Base-by-base conservation (phyloP, 2,888 invertebrate species). In the Catocala sponsa region DNA sequence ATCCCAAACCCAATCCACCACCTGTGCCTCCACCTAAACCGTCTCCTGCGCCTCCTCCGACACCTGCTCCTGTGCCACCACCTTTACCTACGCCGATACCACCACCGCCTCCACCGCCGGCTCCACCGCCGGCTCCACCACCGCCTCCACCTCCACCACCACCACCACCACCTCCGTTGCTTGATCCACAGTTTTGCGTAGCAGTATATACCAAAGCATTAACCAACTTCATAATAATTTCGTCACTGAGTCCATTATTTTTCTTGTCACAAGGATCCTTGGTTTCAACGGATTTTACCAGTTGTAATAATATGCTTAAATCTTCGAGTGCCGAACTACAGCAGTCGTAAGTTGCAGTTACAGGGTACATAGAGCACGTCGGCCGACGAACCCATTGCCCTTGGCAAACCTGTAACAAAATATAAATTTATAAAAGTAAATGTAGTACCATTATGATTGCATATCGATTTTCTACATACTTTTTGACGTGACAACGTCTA, bases 121-220 rank as follows among this genome's bases (percentile, higher is more conserved):
- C n/a, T n/a, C n/a, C n/a, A n/a, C n/a, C n/a, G n/a, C n/a, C n/a
- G n/a, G n/a, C n/a, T n/a, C n/a, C n/a, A n/a, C n/a, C n/a, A n/a
- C n/a, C n/a, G n/a, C n/a, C n/a, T n/a, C n/a, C n/a, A n/a, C 50
- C 50, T 4, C 50, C 50, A 9, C 50, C 13, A 15, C 68, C 61
- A 4, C 46, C 25, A 12, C 11, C 53, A 5, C 38, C 52, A 1
- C 47, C 49, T 2, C 48, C 10, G n/a, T 10, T 15, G 32, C 32
- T 15, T 46, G 13, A 33, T 7, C 57, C 42, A 73, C 83, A 80
- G 65, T 78, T 81, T 49, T 85, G 84, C 0, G 88, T 85, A 10
- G 88, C 83, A 2, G 85, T 87, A 35, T 82, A 84, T 15, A 92
- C 83, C 25, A 92, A 70, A 7, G 91, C 92, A 56, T 91, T 90